Percentiles rank a stretch among this genome's conserved stretches.
These are phyloP conservation scores for Noctua pronuba DNA, from an alignment of 2,888 invertebrate genomes.

Conservation along the genomic window DNA sequence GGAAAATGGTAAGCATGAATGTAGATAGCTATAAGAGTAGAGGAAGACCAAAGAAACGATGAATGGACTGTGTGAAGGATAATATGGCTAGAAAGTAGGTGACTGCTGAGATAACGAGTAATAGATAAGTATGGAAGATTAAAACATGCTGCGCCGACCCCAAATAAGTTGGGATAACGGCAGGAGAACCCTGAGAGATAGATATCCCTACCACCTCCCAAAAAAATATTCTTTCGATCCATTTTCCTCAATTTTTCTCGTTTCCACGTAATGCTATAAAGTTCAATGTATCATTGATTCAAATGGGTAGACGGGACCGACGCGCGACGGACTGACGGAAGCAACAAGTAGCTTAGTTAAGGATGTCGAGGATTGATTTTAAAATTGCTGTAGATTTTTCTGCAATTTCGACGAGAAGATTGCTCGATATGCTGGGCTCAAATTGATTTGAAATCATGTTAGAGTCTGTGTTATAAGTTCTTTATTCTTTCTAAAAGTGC, in stretches of 20 bases:
- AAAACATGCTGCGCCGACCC: too few species aligned
- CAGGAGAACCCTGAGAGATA: too few species aligned
- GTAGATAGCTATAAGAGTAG: too few species aligned
- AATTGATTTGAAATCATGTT: background rate
- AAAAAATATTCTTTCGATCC: too few species aligned
- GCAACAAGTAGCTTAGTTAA: conserved; percentile 32
- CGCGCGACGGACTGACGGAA: conserved; percentile 42
- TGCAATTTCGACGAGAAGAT: background rate
- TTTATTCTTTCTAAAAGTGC: too few species aligned
- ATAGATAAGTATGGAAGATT: too few species aligned
- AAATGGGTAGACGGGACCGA: conserved; percentile 28
- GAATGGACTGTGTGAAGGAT: too few species aligned
- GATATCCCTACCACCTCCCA: background rate
- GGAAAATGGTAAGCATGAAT: too few species aligned
- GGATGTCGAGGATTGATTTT: conserved; percentile 20
- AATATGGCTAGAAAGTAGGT: too few species aligned
- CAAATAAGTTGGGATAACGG: too few species aligned
- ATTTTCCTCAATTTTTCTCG: conserved; percentile 19
- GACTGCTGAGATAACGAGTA: too few species aligned
- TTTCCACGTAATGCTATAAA: conserved; percentile 16
- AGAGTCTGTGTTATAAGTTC: background rate
- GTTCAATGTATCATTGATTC: conserved; percentile 52
- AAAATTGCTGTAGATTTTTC: background rate
- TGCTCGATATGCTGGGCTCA: background rate
- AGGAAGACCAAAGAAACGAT: too few species aligned